These are phyloP conservation scores for Phymanthus crucifer DNA, from an alignment of 92 coral and sea anemone species.

Conservation along the genomic window DNA sequence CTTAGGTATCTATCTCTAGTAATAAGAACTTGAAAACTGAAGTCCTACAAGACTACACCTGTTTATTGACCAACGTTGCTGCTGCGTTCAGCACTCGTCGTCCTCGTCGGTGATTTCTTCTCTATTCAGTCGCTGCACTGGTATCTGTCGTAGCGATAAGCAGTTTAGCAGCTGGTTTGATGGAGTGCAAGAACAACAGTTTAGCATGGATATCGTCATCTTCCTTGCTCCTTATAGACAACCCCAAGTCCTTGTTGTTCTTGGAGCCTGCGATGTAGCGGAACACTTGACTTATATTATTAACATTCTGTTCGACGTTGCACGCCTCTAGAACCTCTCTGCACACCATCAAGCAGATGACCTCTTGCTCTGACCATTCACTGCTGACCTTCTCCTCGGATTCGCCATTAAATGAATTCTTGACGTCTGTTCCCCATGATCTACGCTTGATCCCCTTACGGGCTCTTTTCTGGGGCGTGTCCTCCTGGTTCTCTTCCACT, in stretches of 20 bases:
- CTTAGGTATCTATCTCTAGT: no score
- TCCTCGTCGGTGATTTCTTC: no score
- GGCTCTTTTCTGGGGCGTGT: conserved; percentile 28
- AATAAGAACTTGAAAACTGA: no score
- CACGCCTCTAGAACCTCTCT: conserved; percentile 45
- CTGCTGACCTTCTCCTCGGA: not conserved
- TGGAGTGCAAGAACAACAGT: conserved; percentile 15
- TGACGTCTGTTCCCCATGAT: conserved; percentile 2
- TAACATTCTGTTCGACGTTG: conserved; percentile 34
- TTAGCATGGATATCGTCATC: conserved; percentile 26
- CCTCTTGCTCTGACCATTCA: conserved; percentile 42
- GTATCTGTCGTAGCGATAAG: not conserved
- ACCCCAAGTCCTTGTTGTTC: conserved; percentile 27
- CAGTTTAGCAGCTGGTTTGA: not conserved
- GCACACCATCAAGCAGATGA: conserved; percentile 45
- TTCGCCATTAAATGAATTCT: not conserved
- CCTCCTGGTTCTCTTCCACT: not conserved
- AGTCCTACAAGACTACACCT: no score
- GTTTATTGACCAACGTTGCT: no score
- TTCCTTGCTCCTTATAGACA: conserved; percentile 20
- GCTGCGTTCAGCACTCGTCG: no score
- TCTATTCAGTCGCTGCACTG: not conserved
- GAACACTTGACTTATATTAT: conserved; percentile 39
- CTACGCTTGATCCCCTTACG: conserved; percentile 29
- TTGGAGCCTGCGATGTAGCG: conserved; percentile 31